phyloP scores from a whole-genome alignment of 2,888 invertebrate genomes.

The Microplitis manilae region DNA sequence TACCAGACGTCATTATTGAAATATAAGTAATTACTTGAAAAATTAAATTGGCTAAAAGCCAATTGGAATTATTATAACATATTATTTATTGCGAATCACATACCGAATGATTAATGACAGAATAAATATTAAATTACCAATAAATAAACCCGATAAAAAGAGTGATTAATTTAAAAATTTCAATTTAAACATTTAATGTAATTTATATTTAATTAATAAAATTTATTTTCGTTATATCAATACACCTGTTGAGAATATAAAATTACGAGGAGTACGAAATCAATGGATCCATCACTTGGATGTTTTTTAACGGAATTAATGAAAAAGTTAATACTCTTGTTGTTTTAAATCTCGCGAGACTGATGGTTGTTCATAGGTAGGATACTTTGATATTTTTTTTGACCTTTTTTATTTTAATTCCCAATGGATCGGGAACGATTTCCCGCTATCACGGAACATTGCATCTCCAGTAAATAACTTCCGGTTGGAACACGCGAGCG shows the following conservation, averaged over 20 bases:
- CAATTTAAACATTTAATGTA: too few relatives aligned
- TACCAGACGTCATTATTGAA: not conserved
- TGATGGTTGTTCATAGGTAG: slow-evolving; percentile 16
- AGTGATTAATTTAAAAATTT: too few relatives aligned
- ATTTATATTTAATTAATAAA: too few relatives aligned
- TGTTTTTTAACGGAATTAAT: not conserved
- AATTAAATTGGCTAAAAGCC: not conserved
- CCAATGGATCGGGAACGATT: slow-evolving; percentile 42
- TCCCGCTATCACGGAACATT: slow-evolving; percentile 42
- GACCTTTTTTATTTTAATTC: slow-evolving; percentile 21
- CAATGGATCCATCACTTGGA: not conserved
- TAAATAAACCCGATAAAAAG: too few relatives aligned
- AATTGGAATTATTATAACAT: not conserved
- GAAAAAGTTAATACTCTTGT: not conserved
- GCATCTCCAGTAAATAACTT: slow-evolving; percentile 42
- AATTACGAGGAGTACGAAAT: not conserved
- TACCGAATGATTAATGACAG: too few relatives aligned
- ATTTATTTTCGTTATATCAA: not conserved
- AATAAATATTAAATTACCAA: too few relatives aligned
- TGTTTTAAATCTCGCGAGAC: slow-evolving; percentile 14
- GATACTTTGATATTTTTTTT: not conserved
- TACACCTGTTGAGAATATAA: not conserved
- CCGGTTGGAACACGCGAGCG: slow-evolving; percentile 36
- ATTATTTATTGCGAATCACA: too few relatives aligned
- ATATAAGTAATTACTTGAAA: not conserved